Evolutionary conservation across 2,888 invertebrate species (phyloP), one percentile per base, ranked within the genome.

Genomic region (Neocrepidodera transversa): DNA sequence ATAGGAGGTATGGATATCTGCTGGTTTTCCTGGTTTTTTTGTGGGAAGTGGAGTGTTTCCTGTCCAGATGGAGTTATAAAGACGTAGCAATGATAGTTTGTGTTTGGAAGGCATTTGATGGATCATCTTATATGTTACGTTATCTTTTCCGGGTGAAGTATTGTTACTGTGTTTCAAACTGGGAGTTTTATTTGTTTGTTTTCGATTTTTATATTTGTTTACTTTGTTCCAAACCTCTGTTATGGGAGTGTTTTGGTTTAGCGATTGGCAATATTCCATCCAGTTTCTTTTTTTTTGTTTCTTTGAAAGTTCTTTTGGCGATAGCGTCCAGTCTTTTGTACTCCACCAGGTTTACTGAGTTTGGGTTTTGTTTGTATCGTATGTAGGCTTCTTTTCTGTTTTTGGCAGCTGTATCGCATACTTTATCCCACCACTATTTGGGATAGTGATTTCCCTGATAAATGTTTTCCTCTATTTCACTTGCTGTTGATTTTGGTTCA

Each of bases 311-410:
- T 17, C 23, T 38, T 28, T 51, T 40, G 8, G 40, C 42, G 8
- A 28, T 20, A 28, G 42, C 52, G 10, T 51, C 42, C 1, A 16
- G 26, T 17, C 14, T 40, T 42, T 30, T 52, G 28, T 28, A 52
- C n/a, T 42, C 17, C 8, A 17, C 8, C 16, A 42, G 28, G 16
- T 52, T 52, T 16, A 14, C 17, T 42, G 23, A 4, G 17, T 40
- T 42, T 20, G 45, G 54, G 23, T 50, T 23, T 56, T 58, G 52
- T 60, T 54, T 32, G 40, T 38, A 42, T 47, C 17, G 47, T 51
- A 43, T 38, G 23, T 10, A 20, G 1, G 36, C 38, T 1, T 11
- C 2, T 38, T 38, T 38, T 38, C 38, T 11, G 38, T 38, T 38
- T 38, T 14, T 38, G 11, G 17, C 38, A 8, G 38, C 38, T 4